Percentiles rank a stretch among this genome's conserved stretches.
phyloP scores from a whole-genome alignment of 2,888 invertebrate species.

The Vanessa cardui region DNA sequence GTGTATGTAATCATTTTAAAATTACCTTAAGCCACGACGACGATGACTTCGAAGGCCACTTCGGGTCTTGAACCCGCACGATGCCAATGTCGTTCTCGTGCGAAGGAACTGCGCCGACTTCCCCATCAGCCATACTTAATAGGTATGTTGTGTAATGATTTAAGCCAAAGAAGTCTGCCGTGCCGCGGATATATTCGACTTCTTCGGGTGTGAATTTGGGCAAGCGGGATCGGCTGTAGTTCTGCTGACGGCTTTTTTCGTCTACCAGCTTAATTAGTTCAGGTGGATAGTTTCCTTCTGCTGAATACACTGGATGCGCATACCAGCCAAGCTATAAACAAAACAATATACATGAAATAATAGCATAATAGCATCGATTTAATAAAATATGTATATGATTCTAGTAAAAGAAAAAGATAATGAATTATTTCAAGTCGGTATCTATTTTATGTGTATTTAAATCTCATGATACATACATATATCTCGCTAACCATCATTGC shows the following conservation, averaged over 20 bases:
- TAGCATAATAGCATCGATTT: too few species aligned
- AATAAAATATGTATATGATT: neutral
- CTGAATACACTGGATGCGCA: constrained; percentile 79
- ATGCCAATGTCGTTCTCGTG: constrained; percentile 85
- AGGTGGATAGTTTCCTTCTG: constrained; percentile 82
- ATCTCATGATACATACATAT: too few species aligned
- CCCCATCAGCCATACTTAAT: constrained; percentile 67
- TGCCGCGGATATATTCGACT: constrained; percentile 69
- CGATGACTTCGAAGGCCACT: constrained; percentile 84
- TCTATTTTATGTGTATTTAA: too few species aligned
- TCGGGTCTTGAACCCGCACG: constrained; percentile 78
- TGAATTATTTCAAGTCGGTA: too few species aligned
- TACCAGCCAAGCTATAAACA: constrained; percentile 76
- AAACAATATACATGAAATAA: neutral
- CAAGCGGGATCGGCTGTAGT: constrained; percentile 80
- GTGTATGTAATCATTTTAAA: neutral
- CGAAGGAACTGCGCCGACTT: constrained; percentile 79
- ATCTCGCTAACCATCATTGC: too few species aligned
- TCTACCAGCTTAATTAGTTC: constrained; percentile 79
- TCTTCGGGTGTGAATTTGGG: constrained; percentile 81
- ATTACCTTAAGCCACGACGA: constrained; percentile 84
- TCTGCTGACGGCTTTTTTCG: constrained; percentile 78
- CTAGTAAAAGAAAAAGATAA: too few species aligned
- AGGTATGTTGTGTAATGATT: constrained; percentile 79
- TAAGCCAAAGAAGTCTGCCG: constrained; percentile 78